These are phyloP conservation scores for Spongilla lacustris DNA, from an alignment of 37 sponge, comb jelly and placozoan genomes.

Conservation along the genomic window DNA sequence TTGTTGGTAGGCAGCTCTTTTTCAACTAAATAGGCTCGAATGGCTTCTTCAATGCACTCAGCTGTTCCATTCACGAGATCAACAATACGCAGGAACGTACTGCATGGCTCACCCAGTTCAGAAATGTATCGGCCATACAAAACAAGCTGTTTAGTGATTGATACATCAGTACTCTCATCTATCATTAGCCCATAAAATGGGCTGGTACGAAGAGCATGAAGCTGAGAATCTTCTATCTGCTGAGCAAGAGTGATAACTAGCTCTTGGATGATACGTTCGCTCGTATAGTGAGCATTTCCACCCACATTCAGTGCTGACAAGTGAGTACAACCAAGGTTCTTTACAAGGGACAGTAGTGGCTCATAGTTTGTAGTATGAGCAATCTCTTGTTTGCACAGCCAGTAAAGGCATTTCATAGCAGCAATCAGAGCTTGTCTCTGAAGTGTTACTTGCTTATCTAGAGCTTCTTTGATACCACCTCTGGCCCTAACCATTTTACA, in stretches of 20 bases:
- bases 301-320: constrained; percentile 23
- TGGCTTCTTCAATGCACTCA: constrained; percentile 29
- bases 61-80: constrained; percentile 38
- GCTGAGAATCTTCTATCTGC: constrained; percentile 1
- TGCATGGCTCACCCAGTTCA: too few relatives aligned
- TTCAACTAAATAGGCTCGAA: constrained; percentile 26
- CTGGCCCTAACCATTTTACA: constrained; percentile 1
- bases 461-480: constrained; percentile 28
- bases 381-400: constrained; percentile 59
- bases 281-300: constrained; percentile 49
- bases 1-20: constrained; percentile 23
- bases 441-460: constrained; percentile 10
- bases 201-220: neutral
- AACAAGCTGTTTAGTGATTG: constrained; percentile 39
- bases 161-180: constrained; percentile 54
- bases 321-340: constrained; percentile 40
- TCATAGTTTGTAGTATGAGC: constrained; percentile 50
- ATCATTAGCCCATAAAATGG: constrained; percentile 13
- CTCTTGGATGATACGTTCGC: constrained; percentile 30
- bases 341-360: constrained; percentile 11
- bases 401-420: constrained; percentile 53
- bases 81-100: constrained; percentile 25
- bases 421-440: constrained; percentile 42
- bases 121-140: constrained; percentile 22
- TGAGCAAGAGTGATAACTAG: neutral